Evolutionary conservation across 2,888 invertebrate genomes (phyloP).

Genomic region (Scaptomyza flava): DNA sequence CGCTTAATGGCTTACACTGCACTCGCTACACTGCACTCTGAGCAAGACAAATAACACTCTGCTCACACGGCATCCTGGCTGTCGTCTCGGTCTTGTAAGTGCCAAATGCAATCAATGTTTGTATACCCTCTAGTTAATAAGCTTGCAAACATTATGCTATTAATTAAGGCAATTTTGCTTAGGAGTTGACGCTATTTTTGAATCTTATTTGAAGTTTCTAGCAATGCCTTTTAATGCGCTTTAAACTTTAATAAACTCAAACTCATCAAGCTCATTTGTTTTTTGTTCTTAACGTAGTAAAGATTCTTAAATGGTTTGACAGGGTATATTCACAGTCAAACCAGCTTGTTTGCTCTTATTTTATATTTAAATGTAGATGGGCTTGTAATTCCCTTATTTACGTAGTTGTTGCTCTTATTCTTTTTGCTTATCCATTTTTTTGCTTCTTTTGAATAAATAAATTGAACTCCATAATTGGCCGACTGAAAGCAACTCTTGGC

Average conservation of each 20-base stretch:
- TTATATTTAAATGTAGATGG: constrained; percentile 16
- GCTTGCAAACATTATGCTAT: neutral
- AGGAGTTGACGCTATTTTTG: too few species aligned
- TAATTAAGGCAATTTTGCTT: too few species aligned
- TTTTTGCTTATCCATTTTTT: constrained; percentile 23
- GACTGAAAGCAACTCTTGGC: constrained; percentile 54
- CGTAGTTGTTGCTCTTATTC: constrained; percentile 29
- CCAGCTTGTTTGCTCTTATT: too few species aligned
- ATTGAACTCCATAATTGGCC: constrained; percentile 77
- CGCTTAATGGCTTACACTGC: constrained; percentile 67
- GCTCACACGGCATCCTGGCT: constrained; percentile 19
- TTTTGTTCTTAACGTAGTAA: neutral
- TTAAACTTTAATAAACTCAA: neutral
- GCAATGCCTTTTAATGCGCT: neutral
- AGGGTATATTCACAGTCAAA: constrained; percentile 8
- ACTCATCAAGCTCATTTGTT: neutral
- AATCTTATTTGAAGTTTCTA: neutral
- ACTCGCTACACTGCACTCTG: constrained; percentile 12
- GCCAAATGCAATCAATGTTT: constrained; percentile 45
- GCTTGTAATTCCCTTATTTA: constrained; percentile 31
- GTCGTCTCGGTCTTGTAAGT: constrained; percentile 23
- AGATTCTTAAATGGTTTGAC: neutral
- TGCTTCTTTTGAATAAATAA: constrained; percentile 53
- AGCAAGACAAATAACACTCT: neutral
- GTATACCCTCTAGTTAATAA: constrained; percentile 26